Evolutionary conservation across 2,797 vertebrate genomes (phyloP), one percentile per base, ranked within the genome.

Genomic region (Alcedo atthis): DNA sequence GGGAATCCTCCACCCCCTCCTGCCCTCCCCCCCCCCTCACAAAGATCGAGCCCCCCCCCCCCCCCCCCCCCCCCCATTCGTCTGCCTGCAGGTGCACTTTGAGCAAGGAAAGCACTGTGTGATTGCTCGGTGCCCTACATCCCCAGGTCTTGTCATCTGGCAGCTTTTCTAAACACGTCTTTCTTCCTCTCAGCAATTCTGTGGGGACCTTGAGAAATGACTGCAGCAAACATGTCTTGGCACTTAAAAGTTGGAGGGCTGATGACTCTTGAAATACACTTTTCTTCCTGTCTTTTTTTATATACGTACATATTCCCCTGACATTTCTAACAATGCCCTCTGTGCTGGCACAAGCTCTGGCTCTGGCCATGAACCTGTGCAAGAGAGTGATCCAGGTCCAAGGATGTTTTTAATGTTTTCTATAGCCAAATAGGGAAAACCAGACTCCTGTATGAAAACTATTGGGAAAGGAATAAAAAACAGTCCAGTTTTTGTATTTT

Each of bases 171-270:
- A 73, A 93, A 90, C 85, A 54, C 0, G 1, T 46, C 79, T 93
- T 90, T 89, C 91, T 96, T 93, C 85, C 73, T 91, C 89, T 93
- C 89, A 78, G 82, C 89, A 92, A 87, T 75, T 82, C 95, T 81
- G 79, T 75, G 66, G 91, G 94, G 95, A 95, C 94, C 91, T 81
- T 85, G 89, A 78, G 81, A 89, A 95, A 92, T 2, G 19, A 69
- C 73, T 78, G 87, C 81, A 89, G 89, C 91, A 95, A 95, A 92
- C 92, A 81, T 94, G 87, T 79, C 89, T 87, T 93, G 92, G 67
- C 93, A 91, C 91, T 95, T 96, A 87, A 93, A 89, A 96, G 87
- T 73, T 89, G 76, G 76, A 95, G 71, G 45, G 35, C 40, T 96
- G 93, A 92, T 1, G 6, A 64, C 53, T 81, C 81, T 76, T 87